Base-by-base conservation (phyloP, 2,797 vertebrate genomes). In the Gorsachius magnificus region DNA sequence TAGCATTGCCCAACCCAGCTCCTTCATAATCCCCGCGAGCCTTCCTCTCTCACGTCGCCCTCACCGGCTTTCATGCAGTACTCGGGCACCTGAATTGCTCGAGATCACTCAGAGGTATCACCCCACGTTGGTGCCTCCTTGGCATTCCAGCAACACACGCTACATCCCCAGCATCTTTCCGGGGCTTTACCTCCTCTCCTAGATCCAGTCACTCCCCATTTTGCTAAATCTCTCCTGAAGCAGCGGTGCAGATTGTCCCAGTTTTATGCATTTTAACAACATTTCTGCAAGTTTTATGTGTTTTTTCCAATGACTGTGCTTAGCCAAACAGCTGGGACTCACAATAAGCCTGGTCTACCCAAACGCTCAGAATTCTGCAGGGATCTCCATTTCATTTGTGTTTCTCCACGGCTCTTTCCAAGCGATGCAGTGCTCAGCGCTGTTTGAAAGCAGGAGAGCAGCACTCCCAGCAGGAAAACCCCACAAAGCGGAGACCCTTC, bases 11-110 rank as follows among this genome's bases (percentile, higher is more conserved):
- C 48, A 38, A 6, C 12, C 4, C 9, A 25, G 6, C 4, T 5
- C 66, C 38, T 45, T 8, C 29, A 2, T 1, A 22, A 48, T 1
- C 10, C 31, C 29, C 0, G 1, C 33, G 31, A 38, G 2, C 41
- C 0, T 24, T 33, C 63, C n/a, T 50, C 51, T 51, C 81, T 45
- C 31, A 16, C 51, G 29, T 2, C 51, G 28, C 45, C 14, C 69
- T 26, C 56, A 35, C 11, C 16, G 46, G 58, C 21, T 35, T n/a
- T 35, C 46, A 20, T 1, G 33, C 58, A 46, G 35, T 7, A 31
- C 68, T 46, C 48, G 4, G 33, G 36, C 16, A 78, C 21, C 10
- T 9, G 1, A 81, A 53, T 1, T 6, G 7, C 18, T 24, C 0
- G 6, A 38, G 45, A 36, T n/a, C 31, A 6, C 35, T 4, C 18